Conservation (phyloP, 2,113 vertebrate genomes). For the Tursiops truncatus region DNA sequence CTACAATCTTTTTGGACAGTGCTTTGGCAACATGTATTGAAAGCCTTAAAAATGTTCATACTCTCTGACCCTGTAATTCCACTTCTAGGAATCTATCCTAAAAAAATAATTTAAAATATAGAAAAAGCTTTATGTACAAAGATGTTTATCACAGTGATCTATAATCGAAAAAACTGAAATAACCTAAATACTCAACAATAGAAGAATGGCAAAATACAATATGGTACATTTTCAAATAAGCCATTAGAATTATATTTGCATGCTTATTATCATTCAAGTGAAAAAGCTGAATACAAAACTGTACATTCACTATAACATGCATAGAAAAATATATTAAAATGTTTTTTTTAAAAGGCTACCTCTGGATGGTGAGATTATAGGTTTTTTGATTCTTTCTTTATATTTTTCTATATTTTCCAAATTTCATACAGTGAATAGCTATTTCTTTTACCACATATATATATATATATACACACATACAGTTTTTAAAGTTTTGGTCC, state of each 20-base stretch:
- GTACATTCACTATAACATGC: not conserved
- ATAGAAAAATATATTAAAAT: not conserved
- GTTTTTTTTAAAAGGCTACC: not conserved
- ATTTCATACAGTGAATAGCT: not conserved
- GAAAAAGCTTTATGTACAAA: constrained; percentile 34
- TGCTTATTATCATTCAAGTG: not conserved
- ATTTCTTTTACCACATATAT: not conserved
- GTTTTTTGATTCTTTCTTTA: not conserved
- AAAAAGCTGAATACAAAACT: constrained; percentile 33
- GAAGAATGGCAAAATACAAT: not conserved
- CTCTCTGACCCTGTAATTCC: constrained; percentile 17
- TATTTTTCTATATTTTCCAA: constrained; percentile 17
- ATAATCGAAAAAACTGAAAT: not conserved
- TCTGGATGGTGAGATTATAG: not conserved
- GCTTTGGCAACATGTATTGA: not conserved
- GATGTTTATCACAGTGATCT: constrained; percentile 23
- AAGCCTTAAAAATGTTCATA: constrained; percentile 36
- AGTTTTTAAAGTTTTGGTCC: not conserved
- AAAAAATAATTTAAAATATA: constrained; percentile 50
- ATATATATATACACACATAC: not conserved
- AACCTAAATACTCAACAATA: not conserved
- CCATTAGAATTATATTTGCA: not conserved
- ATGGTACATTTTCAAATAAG: not conserved
- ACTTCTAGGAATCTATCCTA: constrained; percentile 21
- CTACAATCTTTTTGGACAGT: constrained; percentile 17